Evolutionary conservation across 2,888 invertebrate genomes (phyloP), one percentile per base, ranked within the genome.

Genomic region (Tachina lurida): DNA sequence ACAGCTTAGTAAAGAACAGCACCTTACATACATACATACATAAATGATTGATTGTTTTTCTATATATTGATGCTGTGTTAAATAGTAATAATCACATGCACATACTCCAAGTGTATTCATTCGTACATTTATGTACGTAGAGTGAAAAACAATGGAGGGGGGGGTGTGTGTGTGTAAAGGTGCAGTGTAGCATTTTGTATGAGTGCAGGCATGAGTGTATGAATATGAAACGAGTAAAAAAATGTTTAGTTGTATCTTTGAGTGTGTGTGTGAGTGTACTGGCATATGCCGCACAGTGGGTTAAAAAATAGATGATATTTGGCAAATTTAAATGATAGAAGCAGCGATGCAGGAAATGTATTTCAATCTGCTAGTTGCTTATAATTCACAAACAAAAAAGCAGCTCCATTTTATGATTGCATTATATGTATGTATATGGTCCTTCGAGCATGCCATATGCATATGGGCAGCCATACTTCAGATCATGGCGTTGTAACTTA

Each of bases 31-130:
- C 31, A 7, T 65, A 67, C 7, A 7, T 31, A 31, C 7, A 31
- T 54, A 47, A 84, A 84, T 84, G 83, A 84, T 84, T 84, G 83
- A 84, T 84, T 73, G 54, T 62, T 68, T 84, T 67, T 54, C 73
- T 47, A 71, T 83, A 67, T 49, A 71, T 83, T 73, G 83, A 83
- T 67, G 83, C 31, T 65, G 71, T 67, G 49, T 77, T 83, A 73
- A 83, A 65, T 77, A 60, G 71, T 67, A 67, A 73, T 77, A 67
- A 60, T 65, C 58, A 52, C 45, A 47, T 58, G 67, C 39, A 52
- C 22, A 52, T 65, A 47, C 49, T 65, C 31, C 31, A 15, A 41
- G 47, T 47, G 47, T 15, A 65, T 65, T 17, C 19, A 54, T 54
- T 49, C 43, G 43, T 70, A 68, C 41, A 60, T 70, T 41, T 19